Percentiles rank a stretch among this genome's conserved stretches.
Evolutionary conservation across 2,113 vertebrate species (phyloP).

Genomic region (Pachypanchax playfairii): DNA sequence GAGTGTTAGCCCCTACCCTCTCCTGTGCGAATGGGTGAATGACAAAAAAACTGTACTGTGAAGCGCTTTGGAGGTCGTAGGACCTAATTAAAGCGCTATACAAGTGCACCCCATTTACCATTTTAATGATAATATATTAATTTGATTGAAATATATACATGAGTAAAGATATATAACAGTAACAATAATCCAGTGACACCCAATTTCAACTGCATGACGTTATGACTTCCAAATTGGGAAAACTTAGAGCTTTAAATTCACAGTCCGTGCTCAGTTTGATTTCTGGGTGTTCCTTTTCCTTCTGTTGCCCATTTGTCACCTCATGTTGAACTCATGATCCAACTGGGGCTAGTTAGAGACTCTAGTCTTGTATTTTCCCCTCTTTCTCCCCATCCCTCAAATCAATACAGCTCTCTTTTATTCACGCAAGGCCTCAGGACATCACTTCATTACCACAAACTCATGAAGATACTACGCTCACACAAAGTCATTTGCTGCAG

Average conservation of each 20-base stretch:
- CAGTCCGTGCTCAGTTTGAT: slow-evolving; percentile 72
- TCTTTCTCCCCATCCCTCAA: slow-evolving; percentile 26
- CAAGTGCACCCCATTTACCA: too few relatives aligned
- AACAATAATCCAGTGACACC: slow-evolving; percentile 45
- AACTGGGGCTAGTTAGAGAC: slow-evolving; percentile 58
- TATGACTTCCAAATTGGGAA: slow-evolving; percentile 67
- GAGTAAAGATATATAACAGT: slow-evolving; percentile 14
- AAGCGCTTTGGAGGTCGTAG: too few relatives aligned
- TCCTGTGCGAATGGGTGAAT: too few relatives aligned
- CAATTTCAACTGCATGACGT: slow-evolving; percentile 68
- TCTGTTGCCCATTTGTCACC: slow-evolving; percentile 61
- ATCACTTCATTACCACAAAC: slow-evolving; percentile 25
- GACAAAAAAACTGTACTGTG: too few relatives aligned
- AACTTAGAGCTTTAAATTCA: slow-evolving; percentile 59
- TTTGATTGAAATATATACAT: too few relatives aligned
- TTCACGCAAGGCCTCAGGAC: slow-evolving; percentile 38
- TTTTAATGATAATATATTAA: too few relatives aligned
- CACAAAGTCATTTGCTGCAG: slow-evolving; percentile 61
- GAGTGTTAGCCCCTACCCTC: too few relatives aligned
- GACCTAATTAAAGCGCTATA: too few relatives aligned
- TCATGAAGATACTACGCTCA: slow-evolving; percentile 34
- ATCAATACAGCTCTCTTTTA: slow-evolving; percentile 72
- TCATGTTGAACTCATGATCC: slow-evolving; percentile 63
- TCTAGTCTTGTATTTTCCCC: slow-evolving; percentile 39
- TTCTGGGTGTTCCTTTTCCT: slow-evolving; percentile 63